Evolutionary conservation across 92 coral and sea anemone species (phyloP), one percentile per base, ranked within the genome.

Genomic region (Phenganax marumi): DNA sequence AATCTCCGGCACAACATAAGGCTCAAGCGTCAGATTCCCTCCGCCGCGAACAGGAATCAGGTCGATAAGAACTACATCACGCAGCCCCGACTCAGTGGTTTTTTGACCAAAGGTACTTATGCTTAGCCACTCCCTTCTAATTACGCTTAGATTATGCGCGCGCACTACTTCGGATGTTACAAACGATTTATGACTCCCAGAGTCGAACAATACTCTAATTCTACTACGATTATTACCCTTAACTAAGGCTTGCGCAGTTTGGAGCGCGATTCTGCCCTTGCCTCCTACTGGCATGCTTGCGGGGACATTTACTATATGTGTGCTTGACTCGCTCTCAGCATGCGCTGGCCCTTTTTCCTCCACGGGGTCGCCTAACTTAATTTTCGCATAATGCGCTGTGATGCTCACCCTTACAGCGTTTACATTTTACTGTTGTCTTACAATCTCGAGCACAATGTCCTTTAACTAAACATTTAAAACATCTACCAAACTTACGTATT

Each of bases 131-230:
- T n/a, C n/a, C n/a, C n/a, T n/a, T n/a, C n/a, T n/a, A n/a, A n/a
- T n/a, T n/a, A n/a, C n/a, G n/a, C n/a, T n/a, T n/a, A n/a, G n/a
- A n/a, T n/a, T n/a, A n/a, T n/a, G n/a, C n/a, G n/a, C 0, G n/a
- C n/a, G n/a, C n/a, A n/a, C n/a, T n/a, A n/a, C n/a, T n/a, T n/a
- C n/a, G n/a, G n/a, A n/a, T n/a, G 86, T 86, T 47, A 80, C 63
- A 54, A 82, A 87, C 16, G 90, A 87, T 12, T 43, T 87, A 66
- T 82, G 90, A 50, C 84, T 68, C 3, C 78, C 90, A 5, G 81
- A 60, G 79, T 86, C 74, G 16, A 68, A 48, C 74, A 68, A 3
- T 48, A 68, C 50, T 33, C 88, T 33, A 0, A 19, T 80, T 47
- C 74, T 33, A 68, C 74, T n/a, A 33, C 21, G 53, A 48, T 46